These are phyloP conservation scores for Puma concolor DNA, from an alignment of 2,113 vertebrate species.

Conservation along the genomic window DNA sequence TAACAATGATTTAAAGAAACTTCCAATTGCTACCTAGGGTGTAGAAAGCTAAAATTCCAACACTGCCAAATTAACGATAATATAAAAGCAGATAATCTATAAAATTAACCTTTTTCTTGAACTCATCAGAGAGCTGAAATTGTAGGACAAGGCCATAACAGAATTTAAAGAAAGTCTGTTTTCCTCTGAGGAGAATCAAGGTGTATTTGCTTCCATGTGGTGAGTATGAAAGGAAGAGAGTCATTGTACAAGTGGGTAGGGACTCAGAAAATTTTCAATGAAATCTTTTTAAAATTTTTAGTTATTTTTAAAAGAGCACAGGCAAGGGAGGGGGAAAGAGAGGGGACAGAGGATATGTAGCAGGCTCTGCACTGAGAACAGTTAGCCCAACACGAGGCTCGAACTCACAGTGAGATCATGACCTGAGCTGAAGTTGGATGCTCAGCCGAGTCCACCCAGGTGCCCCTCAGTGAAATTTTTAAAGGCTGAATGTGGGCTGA, in stretches of 20 bases:
- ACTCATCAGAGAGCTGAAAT: background rate
- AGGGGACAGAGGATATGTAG: too few species aligned
- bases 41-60: background rate
- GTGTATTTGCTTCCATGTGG: background rate
- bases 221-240: background rate
- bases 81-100: background rate
- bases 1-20: background rate
- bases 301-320: too few species aligned
- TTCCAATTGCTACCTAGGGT: background rate
- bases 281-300: background rate
- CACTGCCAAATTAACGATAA: background rate
- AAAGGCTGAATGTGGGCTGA: background rate
- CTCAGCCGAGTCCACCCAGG: too few species aligned
- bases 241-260: accelerated
- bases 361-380: too few species aligned
- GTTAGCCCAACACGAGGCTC: too few species aligned
- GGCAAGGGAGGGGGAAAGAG: too few species aligned
- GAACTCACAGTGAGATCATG: too few species aligned
- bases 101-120: background rate
- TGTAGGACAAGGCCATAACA: background rate
- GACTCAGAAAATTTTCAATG: background rate
- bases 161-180: background rate
- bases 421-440: too few species aligned
- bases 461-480: background rate
- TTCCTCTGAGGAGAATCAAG: background rate